These are phyloP conservation scores for Cosmorhoe ocellata DNA, from an alignment of 2,888 invertebrate genomes.

Conservation along the genomic window DNA sequence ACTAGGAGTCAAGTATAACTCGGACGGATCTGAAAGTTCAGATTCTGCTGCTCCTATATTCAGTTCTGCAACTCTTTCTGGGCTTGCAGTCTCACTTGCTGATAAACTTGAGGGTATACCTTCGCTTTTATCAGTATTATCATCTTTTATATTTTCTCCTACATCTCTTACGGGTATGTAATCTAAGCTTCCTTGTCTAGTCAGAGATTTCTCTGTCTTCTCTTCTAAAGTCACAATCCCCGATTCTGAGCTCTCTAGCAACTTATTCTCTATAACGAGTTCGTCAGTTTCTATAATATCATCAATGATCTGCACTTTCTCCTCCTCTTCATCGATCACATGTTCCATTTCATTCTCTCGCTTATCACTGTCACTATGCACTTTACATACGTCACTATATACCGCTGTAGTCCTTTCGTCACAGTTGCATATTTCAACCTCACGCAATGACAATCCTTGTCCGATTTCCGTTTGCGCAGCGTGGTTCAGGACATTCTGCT, in stretches of 20 bases:
- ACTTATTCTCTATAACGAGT: slow-evolving; percentile 59
- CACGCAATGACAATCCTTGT: slow-evolving; percentile 67
- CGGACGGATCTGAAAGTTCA: slow-evolving; percentile 86
- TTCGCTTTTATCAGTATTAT: slow-evolving; percentile 75
- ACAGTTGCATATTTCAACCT: slow-evolving; percentile 71
- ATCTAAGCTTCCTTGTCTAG: slow-evolving; percentile 73
- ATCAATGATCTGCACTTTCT: slow-evolving; percentile 40
- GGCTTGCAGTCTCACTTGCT: slow-evolving; percentile 74
- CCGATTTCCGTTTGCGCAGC: slow-evolving; percentile 77
- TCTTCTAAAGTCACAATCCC: slow-evolving; percentile 64
- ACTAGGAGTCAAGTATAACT: slow-evolving; percentile 86
- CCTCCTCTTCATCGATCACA: slow-evolving; percentile 56
- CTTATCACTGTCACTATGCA: slow-evolving; percentile 76
- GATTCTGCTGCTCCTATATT: slow-evolving; percentile 77
- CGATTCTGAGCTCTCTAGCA: slow-evolving; percentile 67
- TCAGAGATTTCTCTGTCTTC: slow-evolving; percentile 61
- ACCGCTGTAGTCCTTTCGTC: slow-evolving; percentile 68
- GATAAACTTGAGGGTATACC: slow-evolving; percentile 76
- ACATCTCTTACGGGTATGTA: slow-evolving; percentile 79
- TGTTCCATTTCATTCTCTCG: slow-evolving; percentile 57
- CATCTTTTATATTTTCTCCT: slow-evolving; percentile 70
- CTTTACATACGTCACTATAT: slow-evolving; percentile 86
- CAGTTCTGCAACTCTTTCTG: slow-evolving; percentile 68
- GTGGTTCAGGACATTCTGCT: slow-evolving; percentile 63
- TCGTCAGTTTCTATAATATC: slow-evolving; percentile 44